Base-by-base conservation (phyloP, 2,113 vertebrate genomes). In the Hippocampus guttulatus region DNA sequence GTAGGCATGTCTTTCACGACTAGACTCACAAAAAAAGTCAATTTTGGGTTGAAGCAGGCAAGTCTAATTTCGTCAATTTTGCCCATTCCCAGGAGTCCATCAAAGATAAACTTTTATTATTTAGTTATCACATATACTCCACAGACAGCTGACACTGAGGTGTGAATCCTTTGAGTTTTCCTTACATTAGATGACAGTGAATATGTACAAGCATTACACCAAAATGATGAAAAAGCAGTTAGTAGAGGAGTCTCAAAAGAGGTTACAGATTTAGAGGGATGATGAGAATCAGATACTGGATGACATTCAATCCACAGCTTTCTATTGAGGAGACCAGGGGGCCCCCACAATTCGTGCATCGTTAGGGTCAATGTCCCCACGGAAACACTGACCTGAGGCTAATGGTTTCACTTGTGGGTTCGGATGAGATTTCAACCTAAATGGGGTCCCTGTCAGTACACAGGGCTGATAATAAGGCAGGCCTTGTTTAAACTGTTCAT, bases 361-460 rank as follows among this genome's bases (percentile, higher is more conserved):
- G 8, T 55, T n/a, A 55, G 68, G 68, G 75, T 74, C 63, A 69
- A 75, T 71, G 70, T 73, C 74, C 75, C 78, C 85, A 75, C 61
- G 54, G 71, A 43, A 68, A 69, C 67, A 10, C 72, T 71, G 54
- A 80, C 80, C 76, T 61, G 10, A 54, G 73, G 83, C 71, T 64
- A 58, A 67, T 70, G 55, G 68, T 70, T 70, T 78, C 23, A 71
- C 82, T 71, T 73, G 72, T 75, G 77, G 80, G 81, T 84, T 75
- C 65, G 71, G 78, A 75, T 65, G 61, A 73, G 81, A 82, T 86
- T 85, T 88, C 75, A 87, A 84, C 79, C 76, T 80, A 73, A 87
- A 77, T 73, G 72, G 79, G 71, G 71, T 70, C 67, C 82, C 81
- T 84, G 80, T 84, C 84, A 60, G 73, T 64, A 38, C 38, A 68